phyloP scores from a whole-genome alignment of 2,888 invertebrate species.

The Andricus quercusramuli region DNA sequence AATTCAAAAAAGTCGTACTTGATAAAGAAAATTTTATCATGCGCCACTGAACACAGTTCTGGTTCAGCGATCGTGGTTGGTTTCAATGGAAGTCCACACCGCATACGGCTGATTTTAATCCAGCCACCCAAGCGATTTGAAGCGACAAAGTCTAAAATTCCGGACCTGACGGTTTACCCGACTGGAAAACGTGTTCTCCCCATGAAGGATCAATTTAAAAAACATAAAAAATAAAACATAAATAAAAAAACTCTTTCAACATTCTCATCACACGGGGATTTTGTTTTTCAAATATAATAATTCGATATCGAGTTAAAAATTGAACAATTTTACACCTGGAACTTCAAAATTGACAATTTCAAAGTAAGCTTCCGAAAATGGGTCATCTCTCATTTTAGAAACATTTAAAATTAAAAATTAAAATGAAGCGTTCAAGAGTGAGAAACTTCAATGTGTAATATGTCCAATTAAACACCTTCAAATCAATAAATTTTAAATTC shows the following conservation, averaged over 20 bases:
- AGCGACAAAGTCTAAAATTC: conserved; percentile 56
- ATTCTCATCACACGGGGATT: neutral
- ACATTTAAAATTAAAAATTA: too few species aligned
- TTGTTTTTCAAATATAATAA: neutral
- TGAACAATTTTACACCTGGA: too few species aligned
- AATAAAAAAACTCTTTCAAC: neutral
- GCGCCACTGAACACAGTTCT: conserved; percentile 55
- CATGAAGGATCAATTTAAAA: conserved; percentile 24
- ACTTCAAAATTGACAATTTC: too few species aligned
- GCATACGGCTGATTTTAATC: conserved; percentile 55
- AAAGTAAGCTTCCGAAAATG: too few species aligned
- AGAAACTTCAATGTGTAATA: too few species aligned
- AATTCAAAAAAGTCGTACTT: conserved; percentile 22
- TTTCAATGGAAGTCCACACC: conserved; percentile 56
- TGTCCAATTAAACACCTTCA: too few species aligned
- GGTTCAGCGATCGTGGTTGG: conserved; percentile 54
- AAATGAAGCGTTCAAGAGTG: too few species aligned
- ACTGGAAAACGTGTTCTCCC: conserved; percentile 48
- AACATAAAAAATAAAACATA: conserved; percentile 9
- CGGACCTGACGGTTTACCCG: conserved; percentile 45
- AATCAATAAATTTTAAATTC: too few species aligned
- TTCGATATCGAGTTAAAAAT: neutral
- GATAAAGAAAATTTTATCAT: conserved; percentile 54
- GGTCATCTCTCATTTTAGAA: too few species aligned
- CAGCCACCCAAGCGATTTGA: conserved; percentile 48